Percentiles rank a stretch among this genome's conserved stretches.
Evolutionary conservation across 2,113 vertebrate genomes (phyloP).

Genomic region (Aleadryas rufinucha): DNA sequence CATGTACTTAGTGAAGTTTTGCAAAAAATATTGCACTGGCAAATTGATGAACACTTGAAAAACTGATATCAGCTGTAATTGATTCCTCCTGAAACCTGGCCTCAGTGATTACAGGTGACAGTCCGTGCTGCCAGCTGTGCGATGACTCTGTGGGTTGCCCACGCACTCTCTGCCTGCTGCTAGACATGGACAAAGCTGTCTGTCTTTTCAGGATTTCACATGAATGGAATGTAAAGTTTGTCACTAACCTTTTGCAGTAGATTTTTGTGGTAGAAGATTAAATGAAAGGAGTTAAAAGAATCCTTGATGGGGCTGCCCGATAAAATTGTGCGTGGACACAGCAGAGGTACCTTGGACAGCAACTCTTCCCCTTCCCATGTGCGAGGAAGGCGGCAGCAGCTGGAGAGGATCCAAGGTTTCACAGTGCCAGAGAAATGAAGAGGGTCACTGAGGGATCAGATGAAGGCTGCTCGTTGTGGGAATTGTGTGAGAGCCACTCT

Average conservation of each 20-base stretch:
- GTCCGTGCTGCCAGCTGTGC: fast-evolving
- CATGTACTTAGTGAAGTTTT: neutral
- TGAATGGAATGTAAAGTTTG: neutral
- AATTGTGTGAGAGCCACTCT: neutral
- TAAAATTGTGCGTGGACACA: fast-evolving
- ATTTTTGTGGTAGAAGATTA: neutral
- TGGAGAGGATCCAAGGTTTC: neutral
- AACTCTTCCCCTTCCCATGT: fast-evolving
- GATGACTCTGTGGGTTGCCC: neutral
- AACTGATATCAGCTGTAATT: neutral
- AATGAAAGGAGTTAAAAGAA: neutral
- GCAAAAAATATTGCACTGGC: neutral
- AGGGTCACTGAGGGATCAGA: neutral
- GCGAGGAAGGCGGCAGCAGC: fast-evolving
- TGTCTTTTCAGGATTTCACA: neutral
- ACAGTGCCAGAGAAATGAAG: neutral
- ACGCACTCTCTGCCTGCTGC: neutral
- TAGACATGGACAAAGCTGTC: neutral
- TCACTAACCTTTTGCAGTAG: neutral
- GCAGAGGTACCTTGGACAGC: neutral
- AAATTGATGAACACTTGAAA: neutral
- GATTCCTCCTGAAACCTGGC: neutral
- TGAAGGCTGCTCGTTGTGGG: neutral
- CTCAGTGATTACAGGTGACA: neutral
- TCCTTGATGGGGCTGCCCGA: neutral